Percentiles rank a stretch among this genome's conserved stretches.
Conservation (phyloP, 2,888 invertebrate species). For the Pogonocherus hispidulus region DNA sequence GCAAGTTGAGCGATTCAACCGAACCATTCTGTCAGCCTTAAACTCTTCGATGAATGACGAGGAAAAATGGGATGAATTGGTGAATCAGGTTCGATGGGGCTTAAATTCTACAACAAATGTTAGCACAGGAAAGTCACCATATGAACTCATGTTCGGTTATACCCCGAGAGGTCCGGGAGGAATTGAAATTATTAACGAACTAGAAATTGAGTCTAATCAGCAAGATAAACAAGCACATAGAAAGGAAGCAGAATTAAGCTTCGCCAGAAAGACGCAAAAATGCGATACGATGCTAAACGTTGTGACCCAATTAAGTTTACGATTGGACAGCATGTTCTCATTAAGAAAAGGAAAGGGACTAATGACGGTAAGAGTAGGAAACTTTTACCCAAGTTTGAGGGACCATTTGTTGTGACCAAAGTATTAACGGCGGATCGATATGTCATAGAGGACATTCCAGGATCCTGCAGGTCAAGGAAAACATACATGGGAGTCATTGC, state of each 20-base stretch:
- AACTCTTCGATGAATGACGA: background rate
- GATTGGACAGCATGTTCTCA: too few species aligned
- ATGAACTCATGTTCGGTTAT: constrained; percentile 9
- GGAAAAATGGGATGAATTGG: background rate
- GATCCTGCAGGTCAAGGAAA: background rate
- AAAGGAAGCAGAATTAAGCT: background rate
- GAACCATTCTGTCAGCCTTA: background rate
- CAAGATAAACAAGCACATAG: background rate
- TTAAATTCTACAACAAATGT: background rate
- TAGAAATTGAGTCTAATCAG: background rate
- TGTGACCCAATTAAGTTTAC: background rate
- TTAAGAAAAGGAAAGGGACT: background rate
- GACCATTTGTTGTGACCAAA: background rate
- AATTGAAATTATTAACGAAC: background rate
- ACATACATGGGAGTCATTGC: background rate
- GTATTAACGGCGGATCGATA: background rate
- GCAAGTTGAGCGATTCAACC: background rate
- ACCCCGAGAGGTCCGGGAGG: background rate
- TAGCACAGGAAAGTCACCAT: background rate
- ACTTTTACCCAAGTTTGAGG: background rate
- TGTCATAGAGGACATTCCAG: background rate
- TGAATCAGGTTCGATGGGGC: background rate
- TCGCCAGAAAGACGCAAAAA: background rate
- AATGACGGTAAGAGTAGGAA: background rate
- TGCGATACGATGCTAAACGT: background rate